Conservation (phyloP, 2,888 invertebrate genomes). For the Mellilla xanthometata region DNA sequence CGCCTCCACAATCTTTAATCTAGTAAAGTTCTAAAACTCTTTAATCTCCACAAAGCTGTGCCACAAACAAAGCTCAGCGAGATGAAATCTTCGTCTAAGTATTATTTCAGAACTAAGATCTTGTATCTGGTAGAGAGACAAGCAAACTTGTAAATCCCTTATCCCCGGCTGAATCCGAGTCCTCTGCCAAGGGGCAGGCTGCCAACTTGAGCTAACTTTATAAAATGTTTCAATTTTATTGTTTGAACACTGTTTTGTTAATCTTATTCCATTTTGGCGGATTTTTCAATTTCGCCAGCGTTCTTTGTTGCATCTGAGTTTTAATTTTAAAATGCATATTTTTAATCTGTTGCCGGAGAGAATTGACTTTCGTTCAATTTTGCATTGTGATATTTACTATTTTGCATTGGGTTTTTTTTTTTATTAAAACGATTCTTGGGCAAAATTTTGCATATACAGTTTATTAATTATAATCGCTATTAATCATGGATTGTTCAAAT, state of each 20-base stretch:
- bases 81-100: slow-evolving; percentile 25
- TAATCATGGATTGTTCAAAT: no score
- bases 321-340: no score
- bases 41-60: slow-evolving; percentile 5
- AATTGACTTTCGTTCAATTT: no score
- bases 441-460: no score
- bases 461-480: no score
- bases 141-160: slow-evolving; percentile 32
- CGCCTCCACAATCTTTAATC: neutral
- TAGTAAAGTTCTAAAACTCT: neutral
- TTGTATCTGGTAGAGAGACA: slow-evolving; percentile 17
- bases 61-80: slow-evolving; percentile 23
- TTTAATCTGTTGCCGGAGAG: no score
- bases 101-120: slow-evolving; percentile 29
- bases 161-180: slow-evolving; percentile 20
- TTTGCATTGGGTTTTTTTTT: no score
- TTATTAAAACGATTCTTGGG: no score
- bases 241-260: slow-evolving; percentile 19
- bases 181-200: slow-evolving; percentile 23
- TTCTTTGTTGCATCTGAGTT: neutral
- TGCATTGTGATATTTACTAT: no score
- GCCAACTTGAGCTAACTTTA: slow-evolving; percentile 26
- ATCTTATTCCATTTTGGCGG: slow-evolving; percentile 12
- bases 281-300: neutral
- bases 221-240: slow-evolving; percentile 28